Conservation (phyloP, 1,140 invertebrate genomes). For the Helicorthomorpha holstii region DNA sequence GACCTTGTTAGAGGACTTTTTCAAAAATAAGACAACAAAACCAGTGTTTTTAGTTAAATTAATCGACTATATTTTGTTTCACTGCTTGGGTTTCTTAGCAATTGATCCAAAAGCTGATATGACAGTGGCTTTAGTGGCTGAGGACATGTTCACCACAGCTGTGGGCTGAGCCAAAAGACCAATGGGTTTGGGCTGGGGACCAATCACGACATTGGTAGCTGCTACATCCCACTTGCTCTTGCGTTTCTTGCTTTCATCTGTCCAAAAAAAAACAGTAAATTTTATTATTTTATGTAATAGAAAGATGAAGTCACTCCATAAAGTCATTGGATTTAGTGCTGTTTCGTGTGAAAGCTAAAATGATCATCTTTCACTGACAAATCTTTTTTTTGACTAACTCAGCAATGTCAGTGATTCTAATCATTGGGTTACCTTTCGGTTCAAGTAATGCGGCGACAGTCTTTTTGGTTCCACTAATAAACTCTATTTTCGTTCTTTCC, state of each 20-base stretch:
- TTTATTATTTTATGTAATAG: background rate
- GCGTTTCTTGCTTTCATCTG: conserved; percentile 46
- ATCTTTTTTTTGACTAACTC: background rate
- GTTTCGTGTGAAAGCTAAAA: too few relatives aligned
- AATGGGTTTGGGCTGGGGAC: conserved; percentile 17
- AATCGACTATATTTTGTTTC: too few relatives aligned
- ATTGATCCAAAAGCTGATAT: conserved; percentile 75
- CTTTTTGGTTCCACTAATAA: conserved; percentile 53
- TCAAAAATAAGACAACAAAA: too few relatives aligned
- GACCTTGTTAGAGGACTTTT: too few relatives aligned
- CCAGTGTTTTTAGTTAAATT: too few relatives aligned
- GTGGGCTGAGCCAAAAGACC: conserved; percentile 26
- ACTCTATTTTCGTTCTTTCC: conserved; percentile 72
- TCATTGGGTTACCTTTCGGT: background rate
- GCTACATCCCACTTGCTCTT: conserved; percentile 79
- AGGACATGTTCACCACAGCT: conserved; percentile 43
- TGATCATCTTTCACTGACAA: background rate
- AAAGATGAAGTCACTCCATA: too few relatives aligned
- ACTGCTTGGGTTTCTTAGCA: conserved; percentile 43
- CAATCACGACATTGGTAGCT: conserved; percentile 33
- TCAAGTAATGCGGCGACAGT: conserved; percentile 8
- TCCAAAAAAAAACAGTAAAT: background rate
- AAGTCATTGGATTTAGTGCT: too few relatives aligned
- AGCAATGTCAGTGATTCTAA: background rate
- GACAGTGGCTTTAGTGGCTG: conserved; percentile 61